Percentiles rank a stretch among this genome's conserved stretches.
Conservation (phyloP, 1,140 invertebrate genomes). For the Drosophila leontia region DNA sequence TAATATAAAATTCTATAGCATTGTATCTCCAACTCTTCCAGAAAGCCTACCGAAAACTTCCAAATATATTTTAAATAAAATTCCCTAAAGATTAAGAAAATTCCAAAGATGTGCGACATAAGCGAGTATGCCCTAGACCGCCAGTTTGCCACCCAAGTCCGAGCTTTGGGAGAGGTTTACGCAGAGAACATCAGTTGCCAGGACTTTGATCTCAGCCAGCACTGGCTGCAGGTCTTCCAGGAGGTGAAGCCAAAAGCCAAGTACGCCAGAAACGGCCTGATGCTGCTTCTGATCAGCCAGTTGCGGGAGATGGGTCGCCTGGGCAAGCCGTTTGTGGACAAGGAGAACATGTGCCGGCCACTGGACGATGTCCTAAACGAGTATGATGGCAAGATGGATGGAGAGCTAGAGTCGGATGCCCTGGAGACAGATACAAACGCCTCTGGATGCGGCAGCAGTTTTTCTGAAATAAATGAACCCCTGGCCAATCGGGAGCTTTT, state of each 20-base stretch:
- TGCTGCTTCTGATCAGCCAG: conserved; percentile 59
- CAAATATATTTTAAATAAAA: conserved; percentile 6
- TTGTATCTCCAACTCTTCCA: not conserved
- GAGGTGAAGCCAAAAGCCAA: conserved; percentile 27
- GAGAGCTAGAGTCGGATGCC: not conserved
- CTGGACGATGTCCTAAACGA: conserved; percentile 48
- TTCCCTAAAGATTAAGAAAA: not conserved
- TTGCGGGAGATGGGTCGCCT: conserved; percentile 40
- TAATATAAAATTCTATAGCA: too few species aligned
- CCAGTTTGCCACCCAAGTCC: conserved; percentile 54
- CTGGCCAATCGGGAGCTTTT: conserved; percentile 20
- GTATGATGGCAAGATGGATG: conserved; percentile 25
- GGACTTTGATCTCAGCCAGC: conserved; percentile 22
- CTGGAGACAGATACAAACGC: conserved; percentile 4
- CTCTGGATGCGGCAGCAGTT: not conserved
- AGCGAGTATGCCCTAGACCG: conserved; percentile 47
- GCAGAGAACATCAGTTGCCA: conserved; percentile 8
- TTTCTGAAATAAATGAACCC: not conserved
- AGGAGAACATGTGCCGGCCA: conserved; percentile 11
- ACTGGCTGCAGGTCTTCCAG: conserved; percentile 50
- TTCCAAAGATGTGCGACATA: conserved; percentile 33
- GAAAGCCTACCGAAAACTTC: not conserved
- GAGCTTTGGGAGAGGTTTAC: conserved; percentile 25
- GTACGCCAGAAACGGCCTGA: conserved; percentile 62
- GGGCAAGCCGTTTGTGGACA: conserved; percentile 43